A percentile compares a stretch with the other conserved stretches of the same genome.
Evolutionary conservation across 2,888 invertebrate genomes (phyloP).

Genomic region (Anthrax anthrax): DNA sequence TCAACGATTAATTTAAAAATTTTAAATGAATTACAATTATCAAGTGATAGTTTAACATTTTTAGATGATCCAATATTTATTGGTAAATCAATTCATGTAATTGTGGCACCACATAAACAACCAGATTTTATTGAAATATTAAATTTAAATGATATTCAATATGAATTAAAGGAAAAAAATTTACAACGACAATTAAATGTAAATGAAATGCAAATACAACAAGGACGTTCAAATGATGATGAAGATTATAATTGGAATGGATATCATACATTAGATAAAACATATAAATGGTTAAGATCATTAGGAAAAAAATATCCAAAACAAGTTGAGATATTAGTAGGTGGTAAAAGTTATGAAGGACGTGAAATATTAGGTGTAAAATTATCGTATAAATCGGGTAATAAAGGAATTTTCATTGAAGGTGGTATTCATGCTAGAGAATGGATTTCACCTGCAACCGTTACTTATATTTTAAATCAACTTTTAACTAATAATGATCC

Average conservation of each 20-base stretch:
- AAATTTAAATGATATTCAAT: neutral
- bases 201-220: neutral
- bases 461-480: conserved; percentile 47
- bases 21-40: conserved; percentile 17
- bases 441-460: conserved; percentile 54
- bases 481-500: conserved; percentile 41
- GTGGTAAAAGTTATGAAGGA: conserved; percentile 43
- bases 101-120: conserved; percentile 8
- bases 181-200: conserved; percentile 5
- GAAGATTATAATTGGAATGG: conserved; percentile 19
- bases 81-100: neutral
- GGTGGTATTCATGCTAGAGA: conserved; percentile 59
- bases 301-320: conserved; percentile 35
- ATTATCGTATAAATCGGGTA: conserved; percentile 34
- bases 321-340: conserved; percentile 36
- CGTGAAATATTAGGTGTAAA: conserved; percentile 46
- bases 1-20: conserved; percentile 25
- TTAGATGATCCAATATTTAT: neutral
- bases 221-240: conserved; percentile 9
- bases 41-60: conserved; percentile 9
- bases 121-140: conserved; percentile 6
- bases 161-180: conserved; percentile 6
- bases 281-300: conserved; percentile 41
- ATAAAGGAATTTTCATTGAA: conserved; percentile 45
- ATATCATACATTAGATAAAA: conserved; percentile 31